Evolutionary conservation across 2,113 vertebrate genomes (phyloP), one percentile per base, ranked within the genome.

Genomic region (Chamaea fasciata): DNA sequence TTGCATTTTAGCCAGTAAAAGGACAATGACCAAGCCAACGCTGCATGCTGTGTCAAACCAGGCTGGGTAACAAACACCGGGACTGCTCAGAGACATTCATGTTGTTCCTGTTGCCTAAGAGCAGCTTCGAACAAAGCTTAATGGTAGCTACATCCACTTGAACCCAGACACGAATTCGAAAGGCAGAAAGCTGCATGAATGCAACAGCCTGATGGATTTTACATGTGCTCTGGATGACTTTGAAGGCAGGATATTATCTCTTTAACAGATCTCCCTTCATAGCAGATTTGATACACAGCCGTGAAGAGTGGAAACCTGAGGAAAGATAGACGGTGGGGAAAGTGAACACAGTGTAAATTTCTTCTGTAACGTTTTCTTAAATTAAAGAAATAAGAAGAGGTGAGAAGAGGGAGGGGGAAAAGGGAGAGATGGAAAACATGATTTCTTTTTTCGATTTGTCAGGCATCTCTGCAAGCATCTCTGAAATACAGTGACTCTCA

Each of bases 281-380:
- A 99, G 97, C 98, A 99, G 97, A 99, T 99, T 93, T 98, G 97
- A 95, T 99, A 98, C 17, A 99, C 98, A 1, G 98, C 98, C 3
- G 98, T 98, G 62, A 99, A 99, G 19, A 99, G 93, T 0, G 99
- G 99, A 83, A 99, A 99, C 96, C 98, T 99, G 87, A 73, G 57
- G 68, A 90, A 93, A 87, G 31, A 75, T 24, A 87, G 35, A 75
- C 26, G 42, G 33, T 22, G 16, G 15, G 8, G 70, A 90, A 68
- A 94, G 35, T 2, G 39, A 94, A 91, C 0, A 3, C 21, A 59
- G 21, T 0, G 0, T 52, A 39, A 89, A 73, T 69, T 78, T 81
- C 53, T 52, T 63, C 89, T 52, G 85, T 39, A 81, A 42, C 24
- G 26, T 69, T 42, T 93, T 89, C 41, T 60, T 71, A 89, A 76